Conservation (phyloP, 1,140 invertebrate genomes). For the Bombus huntii region DNA sequence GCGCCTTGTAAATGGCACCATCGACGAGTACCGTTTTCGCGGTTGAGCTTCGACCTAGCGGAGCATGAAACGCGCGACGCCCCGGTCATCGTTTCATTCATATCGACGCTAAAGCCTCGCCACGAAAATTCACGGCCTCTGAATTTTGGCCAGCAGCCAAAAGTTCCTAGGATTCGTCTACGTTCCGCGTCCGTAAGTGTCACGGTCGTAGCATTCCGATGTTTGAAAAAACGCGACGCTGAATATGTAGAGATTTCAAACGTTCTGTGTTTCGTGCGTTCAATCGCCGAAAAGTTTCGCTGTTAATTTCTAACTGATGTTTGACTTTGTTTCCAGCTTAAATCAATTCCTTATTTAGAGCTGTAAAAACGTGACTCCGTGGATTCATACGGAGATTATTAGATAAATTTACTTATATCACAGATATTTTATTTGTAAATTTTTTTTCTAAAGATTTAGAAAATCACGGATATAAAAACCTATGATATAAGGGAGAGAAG, state of each 20-base stretch:
- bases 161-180: conserved; percentile 21
- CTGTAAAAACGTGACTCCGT: no score
- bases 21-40: conserved; percentile 59
- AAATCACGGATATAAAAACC: no score
- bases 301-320: no score
- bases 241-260: no score
- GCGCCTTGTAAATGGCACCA: conserved; percentile 57
- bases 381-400: no score
- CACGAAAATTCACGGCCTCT: conserved; percentile 41
- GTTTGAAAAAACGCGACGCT: conserved; percentile 17
- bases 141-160: conserved; percentile 52
- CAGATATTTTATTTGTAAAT: no score
- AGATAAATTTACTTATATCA: no score
- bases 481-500: no score
- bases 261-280: neutral
- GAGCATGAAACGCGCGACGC: conserved; percentile 29
- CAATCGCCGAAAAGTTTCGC: no score
- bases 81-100: conserved; percentile 56
- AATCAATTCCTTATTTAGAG: no score
- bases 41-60: conserved; percentile 37
- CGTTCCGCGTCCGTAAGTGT: conserved; percentile 55
- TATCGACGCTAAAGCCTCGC: conserved; percentile 35
- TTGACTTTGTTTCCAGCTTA: neutral
- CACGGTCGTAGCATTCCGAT: conserved; percentile 43
- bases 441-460: no score